Percentiles rank a stretch among this genome's conserved stretches.
Evolutionary conservation across 2,888 invertebrate genomes (phyloP).

Genomic region (Chirona hameri): DNA sequence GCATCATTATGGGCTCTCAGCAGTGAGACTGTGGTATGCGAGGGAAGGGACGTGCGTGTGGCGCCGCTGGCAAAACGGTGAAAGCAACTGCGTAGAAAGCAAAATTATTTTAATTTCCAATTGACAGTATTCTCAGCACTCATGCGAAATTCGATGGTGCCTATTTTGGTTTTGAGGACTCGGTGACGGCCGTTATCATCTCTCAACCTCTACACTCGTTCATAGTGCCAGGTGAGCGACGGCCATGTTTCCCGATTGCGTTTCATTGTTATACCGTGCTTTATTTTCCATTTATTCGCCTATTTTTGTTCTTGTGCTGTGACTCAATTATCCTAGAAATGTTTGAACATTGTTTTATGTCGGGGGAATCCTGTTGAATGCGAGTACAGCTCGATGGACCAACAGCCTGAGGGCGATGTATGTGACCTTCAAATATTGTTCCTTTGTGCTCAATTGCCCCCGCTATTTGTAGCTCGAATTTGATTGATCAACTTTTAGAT

Average conservation of each 20-base stretch:
- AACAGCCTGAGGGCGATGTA: too few relatives aligned
- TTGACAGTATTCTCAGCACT: neutral
- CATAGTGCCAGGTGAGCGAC: conserved; percentile 1
- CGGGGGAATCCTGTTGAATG: too few relatives aligned
- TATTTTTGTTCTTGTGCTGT: too few relatives aligned
- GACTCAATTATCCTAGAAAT: too few relatives aligned
- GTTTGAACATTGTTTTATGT: too few relatives aligned
- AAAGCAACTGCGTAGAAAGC: neutral
- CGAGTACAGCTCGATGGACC: too few relatives aligned
- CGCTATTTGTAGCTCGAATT: neutral
- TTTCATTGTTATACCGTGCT: too few relatives aligned
- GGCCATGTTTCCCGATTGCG: neutral
- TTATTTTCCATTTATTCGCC: too few relatives aligned
- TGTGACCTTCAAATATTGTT: neutral
- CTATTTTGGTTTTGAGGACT: neutral
- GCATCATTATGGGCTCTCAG: neutral
- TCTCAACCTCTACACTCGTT: neutral
- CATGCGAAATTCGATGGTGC: neutral
- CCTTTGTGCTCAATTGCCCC: neutral
- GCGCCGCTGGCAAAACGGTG: neutral
- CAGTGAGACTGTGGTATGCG: neutral
- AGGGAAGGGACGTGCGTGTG: neutral
- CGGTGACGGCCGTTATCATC: neutral
- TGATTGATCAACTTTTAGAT: too few relatives aligned
- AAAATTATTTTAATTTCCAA: neutral